A percentile compares a stretch with the other conserved stretches of the same genome.
Conservation (phyloP, 2,113 vertebrate species). For the Todiramphus saurophagus region DNA sequence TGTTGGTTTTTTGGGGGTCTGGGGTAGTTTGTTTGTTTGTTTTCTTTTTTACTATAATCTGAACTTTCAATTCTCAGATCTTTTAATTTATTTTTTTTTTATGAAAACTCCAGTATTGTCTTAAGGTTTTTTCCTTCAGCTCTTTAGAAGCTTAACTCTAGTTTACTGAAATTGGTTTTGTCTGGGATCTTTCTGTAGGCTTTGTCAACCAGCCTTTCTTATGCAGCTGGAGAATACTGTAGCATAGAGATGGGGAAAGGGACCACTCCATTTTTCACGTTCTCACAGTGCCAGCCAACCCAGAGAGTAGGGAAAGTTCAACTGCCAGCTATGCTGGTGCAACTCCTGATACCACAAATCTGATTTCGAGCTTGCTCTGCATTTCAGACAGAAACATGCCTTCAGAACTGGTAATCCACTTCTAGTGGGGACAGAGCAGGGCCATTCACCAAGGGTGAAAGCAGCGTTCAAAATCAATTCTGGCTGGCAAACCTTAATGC, state of each 20-base stretch:
- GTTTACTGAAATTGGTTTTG: neutral
- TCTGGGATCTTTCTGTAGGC: neutral
- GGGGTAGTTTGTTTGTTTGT: neutral
- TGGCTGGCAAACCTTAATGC: neutral
- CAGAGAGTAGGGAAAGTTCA: neutral
- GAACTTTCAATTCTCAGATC: neutral
- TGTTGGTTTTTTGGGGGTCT: neutral
- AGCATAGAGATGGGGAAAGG: neutral
- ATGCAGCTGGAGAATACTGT: neutral
- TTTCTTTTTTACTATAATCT: neutral
- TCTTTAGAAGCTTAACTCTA: neutral
- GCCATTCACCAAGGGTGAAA: neutral
- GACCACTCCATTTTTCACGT: neutral
- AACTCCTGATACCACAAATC: neutral
- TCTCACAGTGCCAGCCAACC: neutral
- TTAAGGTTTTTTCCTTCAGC: neutral
- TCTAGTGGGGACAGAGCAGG: neutral
- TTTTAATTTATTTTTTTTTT: neutral
- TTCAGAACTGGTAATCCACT: neutral
- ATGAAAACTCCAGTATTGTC: neutral
- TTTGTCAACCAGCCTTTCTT: neutral
- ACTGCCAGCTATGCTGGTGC: neutral
- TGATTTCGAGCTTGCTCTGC: neutral
- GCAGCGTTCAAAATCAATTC: neutral
- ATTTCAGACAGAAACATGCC: neutral